A percentile compares a stretch with the other conserved stretches of the same genome.
Conservation (phyloP, 2,113 vertebrate species). For the Procavia capensis region DNA sequence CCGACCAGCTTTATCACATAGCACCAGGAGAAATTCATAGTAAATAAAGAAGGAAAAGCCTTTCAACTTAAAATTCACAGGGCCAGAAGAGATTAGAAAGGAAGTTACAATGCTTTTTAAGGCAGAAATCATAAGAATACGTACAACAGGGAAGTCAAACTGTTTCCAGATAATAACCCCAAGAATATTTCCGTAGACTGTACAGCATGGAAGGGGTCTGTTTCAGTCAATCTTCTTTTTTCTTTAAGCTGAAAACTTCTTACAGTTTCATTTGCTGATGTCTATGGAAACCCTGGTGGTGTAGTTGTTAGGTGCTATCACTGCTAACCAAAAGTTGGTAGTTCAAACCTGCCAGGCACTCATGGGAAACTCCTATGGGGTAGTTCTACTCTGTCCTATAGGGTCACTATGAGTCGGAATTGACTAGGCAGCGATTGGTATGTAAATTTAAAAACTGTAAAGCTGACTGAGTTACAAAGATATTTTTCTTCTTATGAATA, state of each 20-base stretch:
- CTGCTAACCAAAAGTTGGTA: no score
- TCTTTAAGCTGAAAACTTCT: not conserved
- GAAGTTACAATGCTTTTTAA: not conserved
- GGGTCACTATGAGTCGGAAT: no score
- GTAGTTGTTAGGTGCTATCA: no score
- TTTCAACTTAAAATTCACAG: not conserved
- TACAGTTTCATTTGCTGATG: not conserved
- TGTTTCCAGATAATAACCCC: not conserved
- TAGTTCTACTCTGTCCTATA: no score
- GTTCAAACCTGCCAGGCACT: no score
- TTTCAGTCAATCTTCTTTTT: not conserved
- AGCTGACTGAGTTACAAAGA: not conserved
- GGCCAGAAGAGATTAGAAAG: not conserved
- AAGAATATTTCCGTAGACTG: not conserved
- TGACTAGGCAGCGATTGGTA: no score
- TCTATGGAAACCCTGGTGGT: no score
- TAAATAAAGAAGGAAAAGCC: not conserved
- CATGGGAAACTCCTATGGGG: no score
- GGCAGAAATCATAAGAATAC: not conserved
- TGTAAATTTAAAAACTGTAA: not conserved
- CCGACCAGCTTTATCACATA: not conserved
- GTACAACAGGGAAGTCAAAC: not conserved
- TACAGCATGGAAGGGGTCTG: not conserved
- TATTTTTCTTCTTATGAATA: slow-evolving; percentile 6
- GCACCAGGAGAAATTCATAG: not conserved